Percentiles rank a stretch among this genome's conserved stretches.
Evolutionary conservation across 1,140 invertebrate species (phyloP).

Genomic region (Palaemon carinicauda): DNA sequence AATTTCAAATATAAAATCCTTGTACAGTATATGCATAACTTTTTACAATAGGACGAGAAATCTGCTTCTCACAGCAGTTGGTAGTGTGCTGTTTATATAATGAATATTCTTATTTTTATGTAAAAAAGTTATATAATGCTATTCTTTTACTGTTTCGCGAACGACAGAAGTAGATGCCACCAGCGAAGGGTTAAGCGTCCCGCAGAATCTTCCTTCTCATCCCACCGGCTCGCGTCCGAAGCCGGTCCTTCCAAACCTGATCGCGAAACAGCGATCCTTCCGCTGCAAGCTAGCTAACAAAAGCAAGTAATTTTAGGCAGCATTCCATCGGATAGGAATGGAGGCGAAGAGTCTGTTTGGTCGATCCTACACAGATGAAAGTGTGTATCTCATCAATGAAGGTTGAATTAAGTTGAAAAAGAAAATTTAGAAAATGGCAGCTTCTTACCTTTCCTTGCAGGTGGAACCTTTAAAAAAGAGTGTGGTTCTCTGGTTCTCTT

Average conservation of each 20-base stretch:
- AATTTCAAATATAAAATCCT: too few species aligned
- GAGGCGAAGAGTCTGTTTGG: neutral
- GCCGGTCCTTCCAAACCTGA: constrained; percentile 50
- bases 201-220: constrained; percentile 30
- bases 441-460: constrained; percentile 8
- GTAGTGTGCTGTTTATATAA: too few species aligned
- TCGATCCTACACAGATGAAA: neutral
- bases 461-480: neutral
- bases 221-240: constrained; percentile 37
- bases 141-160: neutral
- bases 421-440: neutral
- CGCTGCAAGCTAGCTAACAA: constrained; percentile 57
- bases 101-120: too few species aligned
- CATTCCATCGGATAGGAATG: neutral
- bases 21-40: too few species aligned
- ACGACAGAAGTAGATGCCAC: constrained; percentile 28
- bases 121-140: neutral
- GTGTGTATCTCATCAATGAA: neutral
- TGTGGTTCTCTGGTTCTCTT: neutral
- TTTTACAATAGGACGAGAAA: neutral
- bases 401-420: neutral
- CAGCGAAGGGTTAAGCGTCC: neutral
- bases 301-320: constrained; percentile 41
- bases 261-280: constrained; percentile 57
- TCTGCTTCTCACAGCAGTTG: neutral